phyloP scores from a whole-genome alignment of 2,797 vertebrate species.

The Acanthurus lineatus region DNA sequence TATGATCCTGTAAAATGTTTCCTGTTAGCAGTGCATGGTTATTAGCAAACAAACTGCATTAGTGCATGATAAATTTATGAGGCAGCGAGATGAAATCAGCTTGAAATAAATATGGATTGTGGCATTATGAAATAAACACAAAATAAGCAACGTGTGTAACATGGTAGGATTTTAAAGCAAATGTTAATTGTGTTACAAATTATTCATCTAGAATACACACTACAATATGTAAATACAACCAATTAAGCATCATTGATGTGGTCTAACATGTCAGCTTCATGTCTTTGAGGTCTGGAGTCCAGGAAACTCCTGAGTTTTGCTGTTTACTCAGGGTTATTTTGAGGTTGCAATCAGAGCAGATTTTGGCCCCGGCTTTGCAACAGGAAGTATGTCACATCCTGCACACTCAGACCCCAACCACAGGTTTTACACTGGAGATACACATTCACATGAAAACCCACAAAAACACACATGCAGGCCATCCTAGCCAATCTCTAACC shows the following conservation, averaged over 20 bases:
- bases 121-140: conserved; percentile 23
- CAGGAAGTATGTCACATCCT: conserved; percentile 81
- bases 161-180: conserved; percentile 34
- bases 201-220: conserved; percentile 12
- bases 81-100: conserved; percentile 48
- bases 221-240: conserved; percentile 16
- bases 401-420: conserved; percentile 70
- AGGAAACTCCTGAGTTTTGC: conserved; percentile 50
- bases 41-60: conserved; percentile 60
- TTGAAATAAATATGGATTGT: conserved; percentile 48
- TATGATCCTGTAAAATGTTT: conserved; percentile 44
- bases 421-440: conserved; percentile 66
- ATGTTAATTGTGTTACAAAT: conserved; percentile 46
- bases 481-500: conserved; percentile 49
- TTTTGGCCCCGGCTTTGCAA: conserved; percentile 58
- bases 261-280: conserved; percentile 26
- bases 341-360: conserved; percentile 75
- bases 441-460: conserved; percentile 21
- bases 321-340: conserved; percentile 77
- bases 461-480: conserved; percentile 29
- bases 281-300: conserved; percentile 53
- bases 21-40: conserved; percentile 64
- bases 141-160: conserved; percentile 26
- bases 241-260: conserved; percentile 40
- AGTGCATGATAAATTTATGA: conserved; percentile 58